These are phyloP conservation scores for Phodopus roborovskii DNA, from an alignment of 2,113 vertebrate species.

Conservation along the genomic window DNA sequence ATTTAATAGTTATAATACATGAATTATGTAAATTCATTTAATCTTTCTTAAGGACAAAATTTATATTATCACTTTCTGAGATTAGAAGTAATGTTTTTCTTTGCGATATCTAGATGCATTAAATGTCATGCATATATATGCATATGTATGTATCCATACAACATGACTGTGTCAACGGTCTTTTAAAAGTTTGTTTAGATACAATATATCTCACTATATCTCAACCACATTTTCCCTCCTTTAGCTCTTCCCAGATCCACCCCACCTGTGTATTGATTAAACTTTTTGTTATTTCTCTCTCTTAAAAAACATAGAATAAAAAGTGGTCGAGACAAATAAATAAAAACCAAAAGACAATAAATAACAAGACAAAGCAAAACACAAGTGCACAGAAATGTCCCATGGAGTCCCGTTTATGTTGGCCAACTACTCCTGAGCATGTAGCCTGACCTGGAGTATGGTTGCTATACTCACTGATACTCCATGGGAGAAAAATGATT, in stretches of 20 bases:
- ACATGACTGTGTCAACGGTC: neutral
- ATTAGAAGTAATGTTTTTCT: neutral
- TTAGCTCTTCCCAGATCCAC: neutral
- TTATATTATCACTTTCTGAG: neutral
- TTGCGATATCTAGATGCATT: neutral
- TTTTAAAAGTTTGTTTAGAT: neutral
- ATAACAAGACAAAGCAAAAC: neutral
- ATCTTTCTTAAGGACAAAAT: neutral
- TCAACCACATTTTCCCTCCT: neutral
- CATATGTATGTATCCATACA: neutral
- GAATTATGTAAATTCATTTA: neutral
- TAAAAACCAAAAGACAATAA: neutral
- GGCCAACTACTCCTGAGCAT: neutral
- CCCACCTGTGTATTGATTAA: neutral
- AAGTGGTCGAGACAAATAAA: neutral
- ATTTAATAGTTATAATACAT: neutral
- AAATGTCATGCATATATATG: neutral
- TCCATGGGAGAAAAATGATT: neutral
- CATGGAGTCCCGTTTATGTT: neutral
- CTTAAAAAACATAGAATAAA: neutral
- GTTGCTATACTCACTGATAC: neutral
- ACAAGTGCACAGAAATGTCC: neutral
- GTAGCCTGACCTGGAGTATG: neutral
- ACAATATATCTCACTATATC: neutral
- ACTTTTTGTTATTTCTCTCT: neutral